Percentiles rank a stretch among this genome's conserved stretches.
Evolutionary conservation across 2,888 invertebrate genomes (phyloP).

Genomic region (Leucozona laternaria): DNA sequence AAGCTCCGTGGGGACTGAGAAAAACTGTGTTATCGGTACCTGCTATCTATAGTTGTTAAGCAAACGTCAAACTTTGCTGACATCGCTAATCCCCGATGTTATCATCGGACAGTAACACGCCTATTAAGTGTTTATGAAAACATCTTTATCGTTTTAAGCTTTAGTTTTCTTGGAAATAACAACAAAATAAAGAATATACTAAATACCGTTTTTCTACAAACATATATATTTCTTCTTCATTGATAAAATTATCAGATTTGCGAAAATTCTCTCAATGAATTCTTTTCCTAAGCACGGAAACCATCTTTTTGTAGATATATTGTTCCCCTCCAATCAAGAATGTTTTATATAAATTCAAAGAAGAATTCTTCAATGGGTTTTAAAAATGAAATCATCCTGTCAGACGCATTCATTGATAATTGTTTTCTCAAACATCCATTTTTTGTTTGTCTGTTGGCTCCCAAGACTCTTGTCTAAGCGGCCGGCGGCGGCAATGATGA

Average conservation of each 20-base stretch:
- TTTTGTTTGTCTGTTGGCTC: constrained; percentile 8
- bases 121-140: too few species aligned
- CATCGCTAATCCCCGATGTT: too few species aligned
- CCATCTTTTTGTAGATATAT: neutral
- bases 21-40: too few species aligned
- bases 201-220: too few species aligned
- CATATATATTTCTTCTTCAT: constrained; percentile 3
- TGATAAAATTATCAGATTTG: constrained; percentile 9
- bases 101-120: too few species aligned
- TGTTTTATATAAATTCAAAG: neutral
- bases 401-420: constrained; percentile 69
- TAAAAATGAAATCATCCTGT: constrained; percentile 62
- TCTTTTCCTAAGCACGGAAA: neutral
- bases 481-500: neutral
- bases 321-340: neutral
- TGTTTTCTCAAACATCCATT: constrained; percentile 56
- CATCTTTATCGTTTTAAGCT: too few species aligned
- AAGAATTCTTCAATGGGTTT: constrained; percentile 42
- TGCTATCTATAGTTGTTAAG: too few species aligned
- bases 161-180: too few species aligned
- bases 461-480: constrained; percentile 16
- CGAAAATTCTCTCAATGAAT: constrained; percentile 6
- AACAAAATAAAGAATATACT: too few species aligned
- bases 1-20: too few species aligned
- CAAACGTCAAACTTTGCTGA: too few species aligned